A percentile compares a stretch with the other conserved stretches of the same genome.
These are phyloP conservation scores for Periophthalmus magnuspinnatus DNA, from an alignment of 2,797 vertebrate species.

Conservation along the genomic window DNA sequence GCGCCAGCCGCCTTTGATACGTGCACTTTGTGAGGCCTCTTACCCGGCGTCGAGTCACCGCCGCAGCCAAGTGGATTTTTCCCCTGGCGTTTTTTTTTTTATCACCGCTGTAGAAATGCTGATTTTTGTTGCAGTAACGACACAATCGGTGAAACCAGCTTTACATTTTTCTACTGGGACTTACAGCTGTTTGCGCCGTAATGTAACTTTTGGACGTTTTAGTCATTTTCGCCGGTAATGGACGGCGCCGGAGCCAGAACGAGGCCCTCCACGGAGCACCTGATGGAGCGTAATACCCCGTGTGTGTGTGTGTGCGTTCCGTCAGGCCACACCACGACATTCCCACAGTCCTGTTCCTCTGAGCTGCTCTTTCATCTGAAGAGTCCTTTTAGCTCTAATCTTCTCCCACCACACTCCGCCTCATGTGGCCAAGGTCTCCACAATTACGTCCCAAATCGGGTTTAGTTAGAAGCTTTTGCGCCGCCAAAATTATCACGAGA, in stretches of 20 bases:
- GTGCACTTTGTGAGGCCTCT: constrained; percentile 53
- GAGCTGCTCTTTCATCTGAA: constrained; percentile 26
- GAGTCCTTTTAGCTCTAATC: constrained; percentile 25
- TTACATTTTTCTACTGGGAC: constrained; percentile 36
- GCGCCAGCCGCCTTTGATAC: constrained; percentile 56
- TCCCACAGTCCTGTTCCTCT: constrained; percentile 14
- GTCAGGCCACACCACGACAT: constrained; percentile 18
- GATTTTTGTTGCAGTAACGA: constrained; percentile 61
- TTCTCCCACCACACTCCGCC: constrained; percentile 23
- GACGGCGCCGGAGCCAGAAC: not conserved
- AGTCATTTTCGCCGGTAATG: not conserved
- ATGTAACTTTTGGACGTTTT: constrained; percentile 13
- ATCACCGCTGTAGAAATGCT: constrained; percentile 57
- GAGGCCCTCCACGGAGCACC: too few species aligned
- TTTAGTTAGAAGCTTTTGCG: constrained; percentile 28
- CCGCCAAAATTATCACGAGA: constrained; percentile 21
- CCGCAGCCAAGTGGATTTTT: constrained; percentile 65
- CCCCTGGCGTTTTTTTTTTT: constrained; percentile 56
- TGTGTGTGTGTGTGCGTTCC: not conserved
- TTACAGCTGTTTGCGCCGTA: constrained; percentile 46
- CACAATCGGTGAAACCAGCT: constrained; percentile 56
- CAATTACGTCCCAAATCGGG: constrained; percentile 18
- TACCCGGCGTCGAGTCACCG: constrained; percentile 51
- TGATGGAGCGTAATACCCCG: not conserved
- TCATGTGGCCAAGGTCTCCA: constrained; percentile 20